phyloP scores from a whole-genome alignment of 2,888 invertebrate genomes.

The Chymomyza procnemis region DNA sequence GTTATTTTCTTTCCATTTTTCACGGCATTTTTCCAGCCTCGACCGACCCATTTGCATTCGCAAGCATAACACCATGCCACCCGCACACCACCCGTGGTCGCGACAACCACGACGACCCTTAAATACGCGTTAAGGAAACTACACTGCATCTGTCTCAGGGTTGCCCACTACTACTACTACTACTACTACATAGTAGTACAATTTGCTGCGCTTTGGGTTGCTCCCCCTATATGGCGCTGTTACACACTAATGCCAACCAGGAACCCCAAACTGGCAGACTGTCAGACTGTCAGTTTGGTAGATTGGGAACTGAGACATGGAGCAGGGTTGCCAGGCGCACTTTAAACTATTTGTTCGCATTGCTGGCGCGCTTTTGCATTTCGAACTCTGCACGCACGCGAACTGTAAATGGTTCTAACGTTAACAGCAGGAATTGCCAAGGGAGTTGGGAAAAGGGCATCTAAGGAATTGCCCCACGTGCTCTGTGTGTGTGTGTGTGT shows the following conservation, averaged over 20 bases:
- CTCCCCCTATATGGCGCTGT: too few relatives aligned
- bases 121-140: conserved; percentile 5
- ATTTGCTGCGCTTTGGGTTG: not conserved
- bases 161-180: not conserved
- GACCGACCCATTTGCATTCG: conserved; percentile 4
- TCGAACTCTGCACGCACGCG: not conserved
- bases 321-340: not conserved
- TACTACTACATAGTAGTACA: not conserved
- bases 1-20: not conserved
- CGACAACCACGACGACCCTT: not conserved
- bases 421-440: not conserved
- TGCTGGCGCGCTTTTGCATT: not conserved
- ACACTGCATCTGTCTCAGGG: not conserved
- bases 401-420: not conserved
- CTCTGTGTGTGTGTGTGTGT: not conserved
- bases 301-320: not conserved
- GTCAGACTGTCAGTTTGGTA: not conserved
- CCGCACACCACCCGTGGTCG: not conserved
- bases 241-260: not conserved
- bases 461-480: not conserved
- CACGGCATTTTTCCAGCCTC: not conserved
- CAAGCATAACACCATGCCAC: not conserved
- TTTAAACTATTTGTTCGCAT: conserved; percentile 1
- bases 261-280: not conserved
- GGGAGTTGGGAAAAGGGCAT: not conserved